Conservation (phyloP, 2,113 vertebrate species). For the Polypterus bichir region DNA sequence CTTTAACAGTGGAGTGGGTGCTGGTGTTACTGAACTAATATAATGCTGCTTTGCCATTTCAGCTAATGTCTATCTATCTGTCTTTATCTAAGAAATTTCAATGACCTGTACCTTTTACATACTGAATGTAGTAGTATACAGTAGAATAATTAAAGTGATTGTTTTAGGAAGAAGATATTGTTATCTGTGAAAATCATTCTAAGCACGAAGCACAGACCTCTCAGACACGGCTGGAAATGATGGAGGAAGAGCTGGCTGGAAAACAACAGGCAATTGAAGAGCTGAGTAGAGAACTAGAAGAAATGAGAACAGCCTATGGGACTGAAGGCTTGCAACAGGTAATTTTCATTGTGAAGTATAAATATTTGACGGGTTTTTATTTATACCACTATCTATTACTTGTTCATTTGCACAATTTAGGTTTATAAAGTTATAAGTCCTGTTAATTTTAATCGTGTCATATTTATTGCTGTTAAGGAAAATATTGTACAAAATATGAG, state of each 20-base stretch:
- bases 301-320: slow-evolving; percentile 67
- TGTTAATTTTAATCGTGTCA: too few species aligned
- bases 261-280: slow-evolving; percentile 73
- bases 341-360: slow-evolving; percentile 5
- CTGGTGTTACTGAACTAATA: not conserved
- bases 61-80: too few species aligned
- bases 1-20: slow-evolving; percentile 26
- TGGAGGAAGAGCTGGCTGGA: slow-evolving; percentile 66
- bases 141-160: slow-evolving; percentile 42
- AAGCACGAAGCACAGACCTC: slow-evolving; percentile 41
- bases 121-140: not conserved
- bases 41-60: slow-evolving; percentile 25
- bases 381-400: too few species aligned
- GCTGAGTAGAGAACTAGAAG: slow-evolving; percentile 71
- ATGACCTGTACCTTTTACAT: not conserved
- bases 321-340: slow-evolving; percentile 87
- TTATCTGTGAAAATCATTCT: slow-evolving; percentile 48
- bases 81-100: not conserved
- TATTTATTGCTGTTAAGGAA: too few species aligned
- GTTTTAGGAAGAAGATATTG: slow-evolving; percentile 69
- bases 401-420: too few species aligned
- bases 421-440: too few species aligned
- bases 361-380: too few species aligned
- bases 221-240: slow-evolving; percentile 45
- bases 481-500: too few species aligned